Percentiles rank a stretch among this genome's conserved stretches.
Conservation (phyloP, 2,113 vertebrate genomes). For the Brachionichthys hirsutus region DNA sequence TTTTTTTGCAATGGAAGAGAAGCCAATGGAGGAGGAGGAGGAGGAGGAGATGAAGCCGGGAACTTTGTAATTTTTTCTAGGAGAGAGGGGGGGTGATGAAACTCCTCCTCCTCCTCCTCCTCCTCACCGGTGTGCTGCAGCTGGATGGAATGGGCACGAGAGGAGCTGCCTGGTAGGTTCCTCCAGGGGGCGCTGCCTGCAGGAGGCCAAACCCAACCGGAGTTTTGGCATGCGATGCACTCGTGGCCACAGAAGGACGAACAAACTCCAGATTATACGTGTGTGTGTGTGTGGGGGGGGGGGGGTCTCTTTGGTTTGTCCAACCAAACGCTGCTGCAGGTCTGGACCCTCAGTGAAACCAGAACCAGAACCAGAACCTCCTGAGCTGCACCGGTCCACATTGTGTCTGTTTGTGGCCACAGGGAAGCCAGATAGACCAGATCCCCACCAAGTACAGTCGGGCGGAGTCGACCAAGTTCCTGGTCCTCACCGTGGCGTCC, state of each 20-base stretch:
- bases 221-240: slow-evolving; percentile 44
- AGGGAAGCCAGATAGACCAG: slow-evolving; percentile 84
- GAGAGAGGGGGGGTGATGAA: slow-evolving; percentile 27
- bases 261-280: slow-evolving; percentile 60
- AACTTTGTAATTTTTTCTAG: slow-evolving; percentile 51
- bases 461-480: slow-evolving; percentile 90
- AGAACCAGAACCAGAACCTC: no score
- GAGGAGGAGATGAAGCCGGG: slow-evolving; percentile 28
- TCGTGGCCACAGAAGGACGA: slow-evolving; percentile 54
- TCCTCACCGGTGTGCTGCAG: slow-evolving; percentile 20
- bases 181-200: slow-evolving; percentile 21
- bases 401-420: slow-evolving; percentile 3
- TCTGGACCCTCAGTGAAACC: no score
- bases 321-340: slow-evolving; percentile 15
- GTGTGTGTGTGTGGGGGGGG: no score
- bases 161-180: slow-evolving; percentile 31
- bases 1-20: slow-evolving; percentile 34
- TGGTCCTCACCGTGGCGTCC: slow-evolving; percentile 88
- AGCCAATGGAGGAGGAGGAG: slow-evolving; percentile 11
- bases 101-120: no score
- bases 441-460: slow-evolving; percentile 82
- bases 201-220: slow-evolving; percentile 32
- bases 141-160: slow-evolving; percentile 46
- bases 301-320: slow-evolving; percentile 22
- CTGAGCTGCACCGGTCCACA: not conserved